Conservation (phyloP, 2,113 vertebrate species). For the Bos indicus region DNA sequence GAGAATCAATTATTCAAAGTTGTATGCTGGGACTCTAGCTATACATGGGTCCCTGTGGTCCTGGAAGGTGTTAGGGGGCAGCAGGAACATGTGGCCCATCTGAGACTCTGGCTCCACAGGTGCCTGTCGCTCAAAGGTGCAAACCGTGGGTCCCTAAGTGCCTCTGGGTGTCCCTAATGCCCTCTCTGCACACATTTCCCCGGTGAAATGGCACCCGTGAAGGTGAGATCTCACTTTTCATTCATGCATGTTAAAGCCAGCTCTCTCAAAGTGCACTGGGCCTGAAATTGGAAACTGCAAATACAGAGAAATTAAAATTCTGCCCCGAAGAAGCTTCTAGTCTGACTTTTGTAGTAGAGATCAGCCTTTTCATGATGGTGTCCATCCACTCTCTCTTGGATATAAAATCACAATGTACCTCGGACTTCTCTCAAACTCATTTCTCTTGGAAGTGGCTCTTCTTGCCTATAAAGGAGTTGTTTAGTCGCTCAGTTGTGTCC, state of each 20-base stretch:
- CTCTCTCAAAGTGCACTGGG: not conserved
- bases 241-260: not conserved
- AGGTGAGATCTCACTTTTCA: not conserved
- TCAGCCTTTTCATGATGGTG: not conserved
- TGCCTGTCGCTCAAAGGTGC: not conserved
- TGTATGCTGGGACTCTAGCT: no score
- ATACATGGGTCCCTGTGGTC: rapidly evolving
- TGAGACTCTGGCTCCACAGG: not conserved
- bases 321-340: not conserved
- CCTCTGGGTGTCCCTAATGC: not conserved
- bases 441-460: not conserved
- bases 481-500: not conserved
- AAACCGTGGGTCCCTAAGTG: not conserved
- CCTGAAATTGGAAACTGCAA: not conserved
- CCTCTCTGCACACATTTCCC: not conserved
- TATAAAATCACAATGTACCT: not conserved
- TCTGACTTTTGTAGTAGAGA: not conserved
- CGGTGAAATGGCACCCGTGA: no score
- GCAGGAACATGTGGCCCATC: not conserved
- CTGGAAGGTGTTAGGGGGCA: not conserved
- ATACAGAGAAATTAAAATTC: not conserved
- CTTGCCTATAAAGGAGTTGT: not conserved
- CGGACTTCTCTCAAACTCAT: not conserved
- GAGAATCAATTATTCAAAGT: not conserved
- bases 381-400: not conserved